Evolutionary conservation across 2,888 invertebrate genomes (phyloP), one percentile per base, ranked within the genome.

Genomic region (Drepana falcataria): DNA sequence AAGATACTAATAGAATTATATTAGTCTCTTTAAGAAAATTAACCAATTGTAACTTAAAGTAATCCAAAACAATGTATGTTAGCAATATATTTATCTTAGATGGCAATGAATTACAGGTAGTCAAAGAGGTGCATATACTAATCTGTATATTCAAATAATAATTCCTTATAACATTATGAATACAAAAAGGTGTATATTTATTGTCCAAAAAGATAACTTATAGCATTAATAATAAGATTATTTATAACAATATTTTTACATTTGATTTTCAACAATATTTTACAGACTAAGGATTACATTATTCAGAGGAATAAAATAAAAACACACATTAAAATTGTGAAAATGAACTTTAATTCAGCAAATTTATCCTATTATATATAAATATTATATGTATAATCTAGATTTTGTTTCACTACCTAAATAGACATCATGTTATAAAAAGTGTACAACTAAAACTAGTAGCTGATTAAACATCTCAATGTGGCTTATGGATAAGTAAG

Each of bases 271-370:
- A 51, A 51, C 33, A 51, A 51, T 33, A 51, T 51, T 40, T 40
- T 9, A 49, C 49, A 4, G 5, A 9, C 3, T 9, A 44, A 9
- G 9, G 9, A 9, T 9, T 6, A 44, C 6, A 44, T 9, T 3
- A 44, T 3, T 37, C 9, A 44, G 9, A 44, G 44, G 44, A 53
- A n/a, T 54, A 63, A 65, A 73, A 79, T 66, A 65, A 79, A 85
- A 85, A 83, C 75, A 80, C 75, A 68, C 68, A 71, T 71, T 85
- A 89, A 90, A 91, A 88, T 89, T 87, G 88, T 91, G 90, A 91
- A 90, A 91, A 91, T 90, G 90, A 91, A 90, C 85, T 91, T 90
- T 90, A 87, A 90, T 91, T 89, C 89, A 89, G 89, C 89, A 90
- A 89, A 87, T 87, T 91, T 89, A 91, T 90, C 89, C 91, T 91